Base-by-base conservation (phyloP, 2,888 invertebrate species). In the Pseudolycoriella hygida region DNA sequence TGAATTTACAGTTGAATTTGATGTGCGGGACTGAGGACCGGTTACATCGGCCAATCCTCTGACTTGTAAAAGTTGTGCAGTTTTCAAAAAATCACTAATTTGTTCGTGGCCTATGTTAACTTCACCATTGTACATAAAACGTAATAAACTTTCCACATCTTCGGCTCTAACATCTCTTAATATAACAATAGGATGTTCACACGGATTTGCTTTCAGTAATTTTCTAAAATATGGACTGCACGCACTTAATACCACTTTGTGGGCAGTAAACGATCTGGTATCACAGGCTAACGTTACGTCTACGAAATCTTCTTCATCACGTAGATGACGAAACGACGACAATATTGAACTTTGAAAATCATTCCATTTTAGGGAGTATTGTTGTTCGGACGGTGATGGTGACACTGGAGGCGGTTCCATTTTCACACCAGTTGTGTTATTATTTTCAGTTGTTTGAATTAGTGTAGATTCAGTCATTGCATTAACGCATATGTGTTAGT, bases 221-320 rank as follows among this genome's bases (percentile, higher is more conserved):
- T 81, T 76, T 57, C 86, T 76, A 70, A 90, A 90, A 67, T 89
- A 90, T 40, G 89, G 88, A 67, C 89, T 89, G 73, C 90, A 90
- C 50, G 90, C 90, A 52, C 89, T 89, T 52, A 92, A 72, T 55
- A 92, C 90, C 56, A 80, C 74, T 73, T 87, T 88, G 71, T 90
- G 89, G 48, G 89, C 89, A 53, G 84, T 84, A 66, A 89, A 88
- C 50, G 84, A 86, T 55, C 81, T 80, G 56, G 81, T 80, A 60
- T 89, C 88, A 71, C 89, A 90, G 56, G 90, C 90, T 56, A 90
- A 73, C 47, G 90, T 90, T 57, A 89, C 89, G 66, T 90, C 90
- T 49, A 89, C 87, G 67, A 90, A 89, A 68, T 89, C 88, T 70
- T 89, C 88, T 66, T 86, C 84, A 62, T 88, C 88, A 50, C 85